Base-by-base conservation (phyloP, 2,888 invertebrate species). In the Lamellibrachia columna region DNA sequence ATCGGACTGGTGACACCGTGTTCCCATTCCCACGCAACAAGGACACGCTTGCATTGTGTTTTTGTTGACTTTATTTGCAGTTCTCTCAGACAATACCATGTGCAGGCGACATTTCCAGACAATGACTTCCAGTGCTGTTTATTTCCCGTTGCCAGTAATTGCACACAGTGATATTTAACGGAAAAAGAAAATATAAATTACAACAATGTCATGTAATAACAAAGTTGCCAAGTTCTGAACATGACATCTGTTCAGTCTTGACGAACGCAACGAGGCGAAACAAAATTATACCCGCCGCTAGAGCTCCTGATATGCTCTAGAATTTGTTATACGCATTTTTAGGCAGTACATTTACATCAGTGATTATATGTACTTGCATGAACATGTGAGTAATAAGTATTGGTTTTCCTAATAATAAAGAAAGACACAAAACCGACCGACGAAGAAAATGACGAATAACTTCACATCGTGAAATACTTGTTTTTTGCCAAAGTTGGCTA, bases 11-110 rank as follows among this genome's bases (percentile, higher is more conserved):
- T 40, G 40, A 40, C 40, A 40, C 40, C 22, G 75, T 75, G 75
- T 75, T 75, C 75, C 75, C 22, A 22, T 75, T 75, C 75, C 75
- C 75, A 75, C 75, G 75, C 75, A 75, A 75, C 75, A 75, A 75
- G 22, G 75, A 40, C 22, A 6, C 22, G n/a, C 75, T 2, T 75
- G 22, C 75, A 75, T 22, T 75, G 75, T 75, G 75, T 75, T 75
- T 22, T 75, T 22, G 22, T 75, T 3, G 75, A 75, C n/a, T 75
- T 15, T 15, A 75, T 75, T 75, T 75, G 75, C 75, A 15, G 75
- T 75, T 75, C n/a, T 22, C 22, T 22, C n/a, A 15, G 40, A 40
- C 40, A 40, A 40, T 15, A 58, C 4, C n/a, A 75, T 75, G 22
- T 75, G n/a, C 75, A 22, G 75, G 75, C 22, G n/a, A 15, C 4